A percentile compares a stretch with the other conserved stretches of the same genome.
Conservation (phyloP, 2,113 vertebrate genomes). For the Clarias gariepinus region DNA sequence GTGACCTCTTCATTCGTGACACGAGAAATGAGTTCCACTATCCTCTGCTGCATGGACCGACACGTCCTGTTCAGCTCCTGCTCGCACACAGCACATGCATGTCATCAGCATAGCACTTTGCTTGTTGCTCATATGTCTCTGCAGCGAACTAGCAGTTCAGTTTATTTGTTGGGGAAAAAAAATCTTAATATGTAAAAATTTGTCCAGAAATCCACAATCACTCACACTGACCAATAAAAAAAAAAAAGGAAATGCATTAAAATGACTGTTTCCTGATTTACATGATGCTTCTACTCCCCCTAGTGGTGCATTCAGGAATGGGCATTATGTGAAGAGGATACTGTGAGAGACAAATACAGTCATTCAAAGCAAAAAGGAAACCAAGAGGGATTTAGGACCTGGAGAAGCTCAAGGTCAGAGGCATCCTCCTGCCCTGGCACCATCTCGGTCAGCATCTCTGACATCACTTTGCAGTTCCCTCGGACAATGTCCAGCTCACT, state of each 20-base stretch:
- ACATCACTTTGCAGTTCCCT: constrained; percentile 98
- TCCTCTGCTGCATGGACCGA: constrained; percentile 94
- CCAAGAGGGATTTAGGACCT: constrained; percentile 69
- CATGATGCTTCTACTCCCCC: constrained; percentile 52
- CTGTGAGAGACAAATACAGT: neutral
- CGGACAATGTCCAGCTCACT: constrained; percentile 94
- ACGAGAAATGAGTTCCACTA: constrained; percentile 93
- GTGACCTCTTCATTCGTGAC: constrained; percentile 97
- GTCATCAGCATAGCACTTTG: constrained; percentile 6
- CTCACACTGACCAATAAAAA: neutral
- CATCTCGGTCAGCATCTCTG: constrained; percentile 98
- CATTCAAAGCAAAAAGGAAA: neutral
- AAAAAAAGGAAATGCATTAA: neutral
- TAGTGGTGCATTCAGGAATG: constrained; percentile 53
- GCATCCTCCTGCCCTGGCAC: constrained; percentile 90
- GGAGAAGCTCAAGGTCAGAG: constrained; percentile 91
- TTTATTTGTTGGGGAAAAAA: neutral
- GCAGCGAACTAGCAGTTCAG: neutral
- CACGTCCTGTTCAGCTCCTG: constrained; percentile 98
- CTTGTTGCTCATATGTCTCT: neutral
- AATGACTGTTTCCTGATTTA: neutral
- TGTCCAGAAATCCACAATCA: neutral
- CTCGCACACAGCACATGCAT: neutral
- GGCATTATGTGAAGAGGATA: neutral
- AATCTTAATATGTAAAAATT: too few relatives aligned